Conservation (phyloP, 2,888 invertebrate species). For the Heterodera filipjevi region DNA sequence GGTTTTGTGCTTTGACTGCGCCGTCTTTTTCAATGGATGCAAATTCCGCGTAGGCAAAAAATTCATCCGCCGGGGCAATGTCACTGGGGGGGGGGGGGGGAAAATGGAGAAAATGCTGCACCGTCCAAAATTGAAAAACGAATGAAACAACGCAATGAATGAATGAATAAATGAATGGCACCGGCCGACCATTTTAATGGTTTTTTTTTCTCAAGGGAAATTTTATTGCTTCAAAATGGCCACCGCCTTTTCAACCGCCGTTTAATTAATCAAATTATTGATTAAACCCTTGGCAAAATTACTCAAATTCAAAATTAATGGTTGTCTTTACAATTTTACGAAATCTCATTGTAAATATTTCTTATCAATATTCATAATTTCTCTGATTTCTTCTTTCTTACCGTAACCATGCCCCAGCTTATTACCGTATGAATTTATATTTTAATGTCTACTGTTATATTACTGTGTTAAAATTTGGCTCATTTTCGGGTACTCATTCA, state of each 20-base stretch:
- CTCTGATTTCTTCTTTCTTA: no score
- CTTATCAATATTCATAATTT: no score
- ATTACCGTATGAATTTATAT: no score
- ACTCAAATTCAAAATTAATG: not conserved
- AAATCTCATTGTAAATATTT: not conserved
- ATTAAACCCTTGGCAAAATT: not conserved
- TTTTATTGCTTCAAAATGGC: not conserved
- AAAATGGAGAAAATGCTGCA: not conserved
- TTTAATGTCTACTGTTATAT: no score
- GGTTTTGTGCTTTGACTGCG: not conserved
- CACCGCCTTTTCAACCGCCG: not conserved
- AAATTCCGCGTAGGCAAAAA: constrained; percentile 1
- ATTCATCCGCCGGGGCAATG: not conserved
- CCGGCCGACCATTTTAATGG: not conserved
- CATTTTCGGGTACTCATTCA: not conserved
- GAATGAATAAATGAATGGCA: not conserved
- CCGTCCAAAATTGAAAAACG: not conserved
- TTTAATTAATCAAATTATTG: not conserved
- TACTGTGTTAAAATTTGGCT: no score
- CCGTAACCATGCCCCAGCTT: no score
- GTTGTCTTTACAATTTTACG: not conserved
- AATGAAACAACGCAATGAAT: no score
- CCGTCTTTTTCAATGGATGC: not conserved
- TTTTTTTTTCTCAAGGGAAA: not conserved
- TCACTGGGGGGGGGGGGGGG: not conserved